A percentile compares a stretch with the other conserved stretches of the same genome.
These are phyloP conservation scores for Aulostomus chinensis DNA, from an alignment of 2,797 vertebrate genomes.

Conservation along the genomic window DNA sequence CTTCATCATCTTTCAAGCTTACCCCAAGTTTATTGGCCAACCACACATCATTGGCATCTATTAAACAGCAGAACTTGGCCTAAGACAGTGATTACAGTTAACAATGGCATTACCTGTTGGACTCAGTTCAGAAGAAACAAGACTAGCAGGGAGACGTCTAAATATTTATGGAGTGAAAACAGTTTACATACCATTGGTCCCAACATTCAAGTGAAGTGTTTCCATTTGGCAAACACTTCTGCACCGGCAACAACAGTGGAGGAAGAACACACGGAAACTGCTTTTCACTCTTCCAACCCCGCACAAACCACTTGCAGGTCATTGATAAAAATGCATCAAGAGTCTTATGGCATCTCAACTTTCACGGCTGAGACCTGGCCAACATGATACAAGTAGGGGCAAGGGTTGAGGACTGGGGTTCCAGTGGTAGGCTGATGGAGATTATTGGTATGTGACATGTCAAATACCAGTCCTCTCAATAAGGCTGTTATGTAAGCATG, in stretches of 20 bases:
- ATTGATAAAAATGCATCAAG: too few species aligned
- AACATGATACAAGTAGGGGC: conserved; percentile 53
- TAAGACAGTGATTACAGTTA: conserved; percentile 8
- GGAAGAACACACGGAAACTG: neutral
- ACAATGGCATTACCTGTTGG: conserved; percentile 27
- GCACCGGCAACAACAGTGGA: neutral
- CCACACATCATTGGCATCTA: conserved; percentile 18
- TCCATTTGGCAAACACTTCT: conserved; percentile 33
- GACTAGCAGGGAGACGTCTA: conserved; percentile 25
- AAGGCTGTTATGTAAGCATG: conserved; percentile 71
- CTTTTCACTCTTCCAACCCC: too few species aligned
- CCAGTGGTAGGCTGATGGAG: conserved; percentile 34
- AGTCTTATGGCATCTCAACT: neutral
- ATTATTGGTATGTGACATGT: conserved; percentile 64
- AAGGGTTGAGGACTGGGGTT: conserved; percentile 28
- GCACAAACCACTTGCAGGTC: too few species aligned
- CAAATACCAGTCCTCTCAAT: conserved; percentile 60
- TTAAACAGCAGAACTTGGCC: conserved; percentile 16
- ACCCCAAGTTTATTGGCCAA: conserved; percentile 21
- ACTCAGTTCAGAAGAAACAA: neutral
- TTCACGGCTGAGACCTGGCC: conserved; percentile 39
- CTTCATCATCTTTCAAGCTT: conserved; percentile 47
- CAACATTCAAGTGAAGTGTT: conserved; percentile 44
- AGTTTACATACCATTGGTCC: conserved; percentile 64
- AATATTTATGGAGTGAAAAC: conserved; percentile 68